These are phyloP conservation scores for Rhabdophis nuchalis DNA, from an alignment of 2,797 vertebrate genomes.

Conservation along the genomic window DNA sequence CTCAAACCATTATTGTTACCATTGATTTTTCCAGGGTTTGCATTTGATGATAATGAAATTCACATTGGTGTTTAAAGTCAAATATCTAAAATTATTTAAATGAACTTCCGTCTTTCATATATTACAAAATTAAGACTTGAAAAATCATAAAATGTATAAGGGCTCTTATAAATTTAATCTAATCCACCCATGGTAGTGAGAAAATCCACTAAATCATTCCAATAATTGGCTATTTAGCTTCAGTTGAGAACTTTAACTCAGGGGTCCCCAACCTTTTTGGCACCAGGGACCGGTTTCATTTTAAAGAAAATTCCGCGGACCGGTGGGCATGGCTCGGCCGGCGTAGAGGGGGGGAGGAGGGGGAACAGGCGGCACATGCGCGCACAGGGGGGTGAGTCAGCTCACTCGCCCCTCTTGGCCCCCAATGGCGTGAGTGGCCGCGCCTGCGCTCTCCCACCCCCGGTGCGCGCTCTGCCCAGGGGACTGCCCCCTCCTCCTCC, in stretches of 20 bases:
- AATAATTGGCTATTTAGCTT: not conserved
- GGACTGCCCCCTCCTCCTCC: too few relatives aligned
- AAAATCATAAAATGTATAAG: not conserved
- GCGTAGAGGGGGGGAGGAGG: too few relatives aligned
- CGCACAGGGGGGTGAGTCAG: too few relatives aligned
- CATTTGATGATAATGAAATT: not conserved
- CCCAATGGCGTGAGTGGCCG: too few relatives aligned
- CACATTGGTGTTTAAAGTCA: not conserved
- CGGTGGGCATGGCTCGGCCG: too few relatives aligned
- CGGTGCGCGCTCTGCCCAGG: too few relatives aligned
- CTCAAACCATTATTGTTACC: not conserved
- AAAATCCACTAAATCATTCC: not conserved
- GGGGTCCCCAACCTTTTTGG: too few relatives aligned
- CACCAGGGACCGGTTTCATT: too few relatives aligned
- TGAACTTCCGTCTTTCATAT: not conserved
- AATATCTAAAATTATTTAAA: not conserved
- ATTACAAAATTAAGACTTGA: not conserved
- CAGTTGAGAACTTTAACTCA: not conserved
- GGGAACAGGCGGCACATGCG: too few relatives aligned
- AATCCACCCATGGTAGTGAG: not conserved
- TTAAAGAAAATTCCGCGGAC: too few relatives aligned
- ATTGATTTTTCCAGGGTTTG: not conserved
- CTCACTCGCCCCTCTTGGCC: too few relatives aligned
- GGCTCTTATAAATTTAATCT: not conserved
- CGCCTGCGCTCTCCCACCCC: too few relatives aligned